A percentile compares a stretch with the other conserved stretches of the same genome.
These are phyloP conservation scores for Nesogale talazaci DNA, from an alignment of 2,113 vertebrate species.

Conservation along the genomic window DNA sequence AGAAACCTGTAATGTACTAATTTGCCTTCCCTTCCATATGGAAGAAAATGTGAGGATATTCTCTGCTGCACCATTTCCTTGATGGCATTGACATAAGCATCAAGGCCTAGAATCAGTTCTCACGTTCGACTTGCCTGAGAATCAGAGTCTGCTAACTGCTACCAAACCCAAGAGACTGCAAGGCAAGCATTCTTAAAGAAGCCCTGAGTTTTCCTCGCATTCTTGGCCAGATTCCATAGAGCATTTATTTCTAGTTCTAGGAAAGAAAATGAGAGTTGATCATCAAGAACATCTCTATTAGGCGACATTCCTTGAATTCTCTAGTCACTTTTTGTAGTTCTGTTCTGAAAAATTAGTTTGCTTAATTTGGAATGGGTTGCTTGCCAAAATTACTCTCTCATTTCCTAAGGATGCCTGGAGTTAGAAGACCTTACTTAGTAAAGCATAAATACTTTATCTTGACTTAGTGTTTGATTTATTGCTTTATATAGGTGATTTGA, in stretches of 20 bases:
- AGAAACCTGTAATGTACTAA: not conserved
- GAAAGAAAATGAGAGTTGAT: not conserved
- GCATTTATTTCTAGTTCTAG: not conserved
- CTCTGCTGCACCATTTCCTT: not conserved
- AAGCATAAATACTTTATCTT: conserved; percentile 40
- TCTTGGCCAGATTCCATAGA: not conserved
- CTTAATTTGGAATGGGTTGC: conserved; percentile 9
- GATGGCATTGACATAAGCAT: not conserved
- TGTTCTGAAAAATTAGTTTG: not conserved
- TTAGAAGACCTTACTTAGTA: not conserved
- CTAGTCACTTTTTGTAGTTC: not conserved
- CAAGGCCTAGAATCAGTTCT: not conserved
- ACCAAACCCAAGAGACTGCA: not conserved
- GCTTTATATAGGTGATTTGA: not conserved
- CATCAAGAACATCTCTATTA: not conserved
- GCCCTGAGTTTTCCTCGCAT: not conserved
- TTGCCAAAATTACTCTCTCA: not conserved
- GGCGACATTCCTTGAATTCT: not conserved
- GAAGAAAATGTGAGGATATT: not conserved
- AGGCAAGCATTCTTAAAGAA: not conserved
- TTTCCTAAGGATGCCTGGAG: not conserved
- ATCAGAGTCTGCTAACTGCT: not conserved
- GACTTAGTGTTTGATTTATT: conserved; percentile 17
- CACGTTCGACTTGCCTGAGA: not conserved
- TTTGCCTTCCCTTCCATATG: too few relatives aligned